Evolutionary conservation across 1,140 invertebrate species (phyloP), one percentile per base, ranked within the genome.

Genomic region (Drosophila orosa): DNA sequence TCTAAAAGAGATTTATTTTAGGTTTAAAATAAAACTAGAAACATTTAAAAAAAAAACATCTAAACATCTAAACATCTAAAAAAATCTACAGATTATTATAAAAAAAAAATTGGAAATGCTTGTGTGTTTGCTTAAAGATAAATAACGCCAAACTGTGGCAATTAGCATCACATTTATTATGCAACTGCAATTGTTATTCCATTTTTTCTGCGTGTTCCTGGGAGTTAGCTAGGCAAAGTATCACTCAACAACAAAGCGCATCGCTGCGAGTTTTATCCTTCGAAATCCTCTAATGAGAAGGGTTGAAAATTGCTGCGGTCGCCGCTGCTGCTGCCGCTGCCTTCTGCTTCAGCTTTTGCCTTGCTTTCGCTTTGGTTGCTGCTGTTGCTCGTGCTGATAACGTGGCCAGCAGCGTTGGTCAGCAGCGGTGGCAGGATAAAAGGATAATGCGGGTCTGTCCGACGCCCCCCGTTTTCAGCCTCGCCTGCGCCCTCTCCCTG

Each of bases 271-370:
- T 74, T 89, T 84, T 84, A 84, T 89, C 84, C 84, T 87, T 90
- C 74, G 69, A 84, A 91, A 91, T 91, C 90, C 90, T 91, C 74
- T 91, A 91, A 91, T 91, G 90, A 91, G 90, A 90, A 91, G 90
- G 90, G 90, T 91, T 91, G 80, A 85, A 81, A 81, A 81, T 78
- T 80, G 73, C 77, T 87, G 84, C 75, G 84, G 85, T 89, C 76
- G 76, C 72, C 72, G 83, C 74, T 79, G 59, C 74, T 54, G 50
- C 54, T 69, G 56, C 54, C 42, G 47, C 39, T 69, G 71, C 67
- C 58, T 52, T 55, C 37, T 19, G 58, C 56, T 61, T 40, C 67
- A 55, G 74, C 57, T 61, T 44, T 31, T 63, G 40, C 52, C 17
- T 47, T 48, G 63, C 58, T 50, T 61, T 61, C 31, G 58, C 58